Evolutionary conservation across 2,888 invertebrate species (phyloP).

Genomic region (Parnassius smintheus): DNA sequence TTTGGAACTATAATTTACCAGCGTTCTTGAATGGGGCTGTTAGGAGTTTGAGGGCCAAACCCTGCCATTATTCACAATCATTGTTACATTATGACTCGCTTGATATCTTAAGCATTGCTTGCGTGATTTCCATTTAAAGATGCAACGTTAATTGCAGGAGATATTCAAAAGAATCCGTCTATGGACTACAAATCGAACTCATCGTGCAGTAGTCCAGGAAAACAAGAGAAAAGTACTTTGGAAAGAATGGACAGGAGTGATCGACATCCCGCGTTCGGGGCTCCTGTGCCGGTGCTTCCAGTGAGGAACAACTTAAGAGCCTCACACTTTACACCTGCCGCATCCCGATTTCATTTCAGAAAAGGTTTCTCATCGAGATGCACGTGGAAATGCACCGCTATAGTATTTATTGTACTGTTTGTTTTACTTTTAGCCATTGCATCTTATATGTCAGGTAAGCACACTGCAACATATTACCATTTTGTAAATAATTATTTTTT

Average conservation of each 20-base stretch:
- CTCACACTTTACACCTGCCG: constrained; percentile 86
- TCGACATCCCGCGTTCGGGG: constrained; percentile 83
- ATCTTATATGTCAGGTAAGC: constrained; percentile 92
- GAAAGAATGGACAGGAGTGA: constrained; percentile 80
- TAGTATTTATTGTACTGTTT: constrained; percentile 91
- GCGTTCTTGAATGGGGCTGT: no score
- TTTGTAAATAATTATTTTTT: neutral
- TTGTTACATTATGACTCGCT: no score
- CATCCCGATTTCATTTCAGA: constrained; percentile 91
- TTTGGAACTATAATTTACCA: no score
- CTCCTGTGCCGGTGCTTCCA: constrained; percentile 88
- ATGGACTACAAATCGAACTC: constrained; percentile 94
- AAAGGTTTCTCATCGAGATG: constrained; percentile 93
- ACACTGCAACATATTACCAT: neutral
- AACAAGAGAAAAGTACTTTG: constrained; percentile 79
- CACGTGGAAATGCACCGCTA: constrained; percentile 95
- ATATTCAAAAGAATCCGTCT: constrained; percentile 91
- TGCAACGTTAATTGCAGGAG: constrained; percentile 83
- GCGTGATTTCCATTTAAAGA: neutral
- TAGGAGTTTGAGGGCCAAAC: no score
- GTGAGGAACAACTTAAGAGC: constrained; percentile 87
- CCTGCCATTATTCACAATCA: no score
- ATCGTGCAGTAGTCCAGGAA: constrained; percentile 91
- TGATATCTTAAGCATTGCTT: no score
- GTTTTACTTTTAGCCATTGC: constrained; percentile 91